Conservation (phyloP, 2,797 vertebrate genomes). For the Sebastes itinus region DNA sequence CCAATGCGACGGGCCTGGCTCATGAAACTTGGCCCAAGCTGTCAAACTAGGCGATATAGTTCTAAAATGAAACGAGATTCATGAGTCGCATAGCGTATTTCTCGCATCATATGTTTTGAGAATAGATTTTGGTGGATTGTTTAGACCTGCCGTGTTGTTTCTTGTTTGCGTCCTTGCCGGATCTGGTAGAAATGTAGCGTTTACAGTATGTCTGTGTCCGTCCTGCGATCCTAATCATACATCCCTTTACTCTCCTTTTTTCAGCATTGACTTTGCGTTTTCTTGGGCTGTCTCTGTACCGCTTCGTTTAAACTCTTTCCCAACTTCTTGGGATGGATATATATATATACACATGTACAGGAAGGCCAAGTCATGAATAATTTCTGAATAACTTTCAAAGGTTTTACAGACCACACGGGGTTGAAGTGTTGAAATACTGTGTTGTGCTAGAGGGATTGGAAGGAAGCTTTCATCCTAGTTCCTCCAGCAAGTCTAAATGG, state of each 20-base stretch:
- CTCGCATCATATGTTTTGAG: too few relatives aligned
- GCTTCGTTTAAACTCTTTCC: neutral
- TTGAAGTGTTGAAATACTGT: neutral
- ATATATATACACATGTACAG: neutral
- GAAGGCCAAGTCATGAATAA: neutral
- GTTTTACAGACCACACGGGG: neutral
- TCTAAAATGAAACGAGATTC: too few relatives aligned
- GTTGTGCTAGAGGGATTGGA: neutral
- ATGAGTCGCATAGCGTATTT: too few relatives aligned
- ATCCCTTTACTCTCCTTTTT: neutral
- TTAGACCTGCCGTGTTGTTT: too few relatives aligned
- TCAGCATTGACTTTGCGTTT: neutral
- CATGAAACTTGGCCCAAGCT: too few relatives aligned
- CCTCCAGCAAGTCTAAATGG: neutral
- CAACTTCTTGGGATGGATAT: neutral
- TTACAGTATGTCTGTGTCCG: neutral
- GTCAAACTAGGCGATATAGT: too few relatives aligned
- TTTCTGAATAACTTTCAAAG: neutral
- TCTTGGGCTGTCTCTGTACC: neutral
- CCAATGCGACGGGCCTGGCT: too few relatives aligned
- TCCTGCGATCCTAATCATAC: neutral
- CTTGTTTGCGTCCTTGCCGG: too few relatives aligned
- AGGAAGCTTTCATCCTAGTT: neutral
- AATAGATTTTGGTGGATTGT: too few relatives aligned
- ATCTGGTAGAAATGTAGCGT: too few relatives aligned